phyloP scores from a whole-genome alignment of 2,113 vertebrate species.

The Erythrocercus mccallii region DNA sequence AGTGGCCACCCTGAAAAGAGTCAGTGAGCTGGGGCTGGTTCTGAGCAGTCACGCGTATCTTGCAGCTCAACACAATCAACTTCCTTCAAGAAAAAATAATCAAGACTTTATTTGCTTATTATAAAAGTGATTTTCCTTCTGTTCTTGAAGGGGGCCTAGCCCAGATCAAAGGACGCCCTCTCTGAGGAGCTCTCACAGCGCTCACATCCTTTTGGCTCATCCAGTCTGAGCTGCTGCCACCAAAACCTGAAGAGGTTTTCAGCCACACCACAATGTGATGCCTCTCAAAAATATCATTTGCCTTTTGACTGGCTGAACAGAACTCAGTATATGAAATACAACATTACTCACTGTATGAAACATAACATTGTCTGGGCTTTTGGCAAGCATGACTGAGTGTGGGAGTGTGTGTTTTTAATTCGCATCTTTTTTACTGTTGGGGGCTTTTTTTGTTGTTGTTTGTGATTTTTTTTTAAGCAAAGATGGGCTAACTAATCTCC shows the following conservation, averaged over 20 bases:
- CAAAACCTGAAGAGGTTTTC: background rate
- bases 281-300: background rate
- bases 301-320: background rate
- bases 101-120: background rate
- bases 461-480: background rate
- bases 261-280: background rate
- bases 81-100: background rate
- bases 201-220: background rate
- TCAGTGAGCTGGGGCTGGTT: background rate
- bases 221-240: background rate
- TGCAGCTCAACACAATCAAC: background rate
- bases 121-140: background rate
- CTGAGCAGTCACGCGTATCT: background rate
- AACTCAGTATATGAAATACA: background rate
- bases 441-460: background rate
- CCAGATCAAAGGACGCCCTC: background rate
- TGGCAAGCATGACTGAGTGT: rapidly evolving
- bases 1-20: background rate
- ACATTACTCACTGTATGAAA: background rate
- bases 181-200: background rate
- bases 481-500: background rate
- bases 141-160: background rate
- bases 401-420: background rate
- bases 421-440: background rate
- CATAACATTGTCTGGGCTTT: rapidly evolving